phyloP scores from a whole-genome alignment of 2,888 invertebrate species.

The Platycnemis pennipes region DNA sequence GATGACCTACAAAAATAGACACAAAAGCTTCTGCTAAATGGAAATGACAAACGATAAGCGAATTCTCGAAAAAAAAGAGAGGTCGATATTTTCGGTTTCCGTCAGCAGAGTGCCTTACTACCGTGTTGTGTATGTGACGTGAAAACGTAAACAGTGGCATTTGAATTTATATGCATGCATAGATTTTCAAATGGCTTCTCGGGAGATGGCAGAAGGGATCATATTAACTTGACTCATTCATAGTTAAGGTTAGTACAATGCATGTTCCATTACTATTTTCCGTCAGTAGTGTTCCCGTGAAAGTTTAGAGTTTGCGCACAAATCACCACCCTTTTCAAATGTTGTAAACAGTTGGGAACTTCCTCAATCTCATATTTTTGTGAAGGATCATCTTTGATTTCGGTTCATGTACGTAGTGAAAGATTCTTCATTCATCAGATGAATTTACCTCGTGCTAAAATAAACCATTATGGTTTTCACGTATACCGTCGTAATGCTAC shows the following conservation, averaged over 20 bases:
- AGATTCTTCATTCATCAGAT: neutral
- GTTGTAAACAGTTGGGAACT: conserved; percentile 34
- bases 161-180: conserved; percentile 44
- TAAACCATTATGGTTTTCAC: too few species aligned
- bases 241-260: conserved; percentile 29
- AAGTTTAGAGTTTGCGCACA: conserved; percentile 58
- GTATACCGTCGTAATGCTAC: neutral
- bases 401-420: neutral
- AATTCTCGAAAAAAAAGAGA: neutral
- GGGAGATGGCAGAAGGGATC: neutral
- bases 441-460: neutral
- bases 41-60: conserved; percentile 50
- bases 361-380: neutral
- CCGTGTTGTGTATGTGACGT: conserved; percentile 53
- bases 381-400: neutral
- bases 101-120: conserved; percentile 51
- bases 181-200: neutral
- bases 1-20: conserved; percentile 28
- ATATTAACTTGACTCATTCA: neutral
- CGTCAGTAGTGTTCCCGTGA: neutral
- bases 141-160: conserved; percentile 66
- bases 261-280: neutral
- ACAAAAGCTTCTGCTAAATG: conserved; percentile 44
- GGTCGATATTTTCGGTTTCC: conserved; percentile 49
- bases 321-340: conserved; percentile 46